Evolutionary conservation across 2,797 vertebrate species (phyloP).

Genomic region (Pangasius mekongensis): DNA sequence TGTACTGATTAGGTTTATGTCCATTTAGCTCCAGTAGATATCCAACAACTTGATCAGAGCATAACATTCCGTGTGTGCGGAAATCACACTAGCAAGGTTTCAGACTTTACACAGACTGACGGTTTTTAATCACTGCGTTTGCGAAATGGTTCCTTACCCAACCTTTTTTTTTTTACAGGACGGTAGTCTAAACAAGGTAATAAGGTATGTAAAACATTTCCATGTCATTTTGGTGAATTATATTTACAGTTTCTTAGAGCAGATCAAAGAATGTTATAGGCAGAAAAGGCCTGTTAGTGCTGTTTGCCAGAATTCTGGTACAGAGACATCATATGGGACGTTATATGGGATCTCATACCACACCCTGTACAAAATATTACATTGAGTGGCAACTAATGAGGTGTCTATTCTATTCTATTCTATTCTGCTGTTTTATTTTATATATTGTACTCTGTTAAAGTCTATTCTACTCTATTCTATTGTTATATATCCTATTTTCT

Average conservation of each 20-base stretch:
- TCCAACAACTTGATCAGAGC: not conserved
- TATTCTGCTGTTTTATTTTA: no score
- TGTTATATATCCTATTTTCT: not conserved
- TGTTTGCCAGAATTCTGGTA: not conserved
- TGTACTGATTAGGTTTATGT: not conserved
- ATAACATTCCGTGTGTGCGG: not conserved
- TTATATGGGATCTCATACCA: no score
- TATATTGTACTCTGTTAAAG: no score
- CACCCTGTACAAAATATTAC: not conserved
- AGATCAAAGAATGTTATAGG: not conserved
- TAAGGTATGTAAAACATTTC: not conserved
- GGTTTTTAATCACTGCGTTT: not conserved
- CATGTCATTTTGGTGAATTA: not conserved
- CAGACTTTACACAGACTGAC: not conserved
- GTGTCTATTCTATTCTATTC: not conserved
- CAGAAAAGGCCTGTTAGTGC: no score
- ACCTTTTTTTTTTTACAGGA: not conserved
- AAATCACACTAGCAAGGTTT: not conserved
- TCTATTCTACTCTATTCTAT: not conserved
- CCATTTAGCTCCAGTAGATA: not conserved
- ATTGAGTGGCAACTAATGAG: not conserved
- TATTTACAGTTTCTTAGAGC: not conserved
- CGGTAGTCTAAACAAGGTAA: not conserved
- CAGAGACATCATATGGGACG: not conserved
- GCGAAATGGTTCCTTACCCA: not conserved